phyloP scores from a whole-genome alignment of 2,797 vertebrate genomes.

The Gastrophryne carolinensis region DNA sequence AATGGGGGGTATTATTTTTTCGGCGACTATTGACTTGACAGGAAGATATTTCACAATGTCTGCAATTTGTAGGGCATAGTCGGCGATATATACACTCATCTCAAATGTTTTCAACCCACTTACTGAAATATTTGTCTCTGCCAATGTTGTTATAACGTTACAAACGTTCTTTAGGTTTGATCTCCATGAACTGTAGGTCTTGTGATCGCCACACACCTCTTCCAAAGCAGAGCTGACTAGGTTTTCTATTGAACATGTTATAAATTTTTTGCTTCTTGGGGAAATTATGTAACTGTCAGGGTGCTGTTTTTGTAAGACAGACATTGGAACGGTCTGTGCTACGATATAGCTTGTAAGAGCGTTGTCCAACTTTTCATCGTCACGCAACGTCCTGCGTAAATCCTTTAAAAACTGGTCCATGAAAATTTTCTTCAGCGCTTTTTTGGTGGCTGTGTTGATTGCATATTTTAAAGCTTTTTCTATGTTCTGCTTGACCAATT shows the following conservation, averaged over 20 bases:
- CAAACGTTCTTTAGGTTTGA: neutral
- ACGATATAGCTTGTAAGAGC: neutral
- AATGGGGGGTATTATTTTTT: neutral
- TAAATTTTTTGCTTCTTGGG: neutral
- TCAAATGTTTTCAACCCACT: neutral
- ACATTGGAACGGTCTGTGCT: neutral
- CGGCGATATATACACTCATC: neutral
- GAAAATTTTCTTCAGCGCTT: neutral
- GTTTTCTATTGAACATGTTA: neutral
- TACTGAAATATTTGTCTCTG: neutral
- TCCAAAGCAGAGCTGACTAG: neutral
- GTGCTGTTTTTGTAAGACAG: neutral
- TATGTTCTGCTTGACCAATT: neutral
- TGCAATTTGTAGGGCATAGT: neutral
- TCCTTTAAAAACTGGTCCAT: neutral
- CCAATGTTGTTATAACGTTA: neutral
- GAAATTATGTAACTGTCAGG: neutral
- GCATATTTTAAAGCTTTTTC: neutral
- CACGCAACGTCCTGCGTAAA: neutral
- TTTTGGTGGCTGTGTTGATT: neutral
- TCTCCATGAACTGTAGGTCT: neutral
- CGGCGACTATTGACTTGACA: neutral
- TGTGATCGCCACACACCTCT: neutral
- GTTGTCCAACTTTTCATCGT: neutral
- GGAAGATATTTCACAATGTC: neutral